Evolutionary conservation across 1,140 invertebrate genomes (phyloP).

Genomic region (Apis dorsata): DNA sequence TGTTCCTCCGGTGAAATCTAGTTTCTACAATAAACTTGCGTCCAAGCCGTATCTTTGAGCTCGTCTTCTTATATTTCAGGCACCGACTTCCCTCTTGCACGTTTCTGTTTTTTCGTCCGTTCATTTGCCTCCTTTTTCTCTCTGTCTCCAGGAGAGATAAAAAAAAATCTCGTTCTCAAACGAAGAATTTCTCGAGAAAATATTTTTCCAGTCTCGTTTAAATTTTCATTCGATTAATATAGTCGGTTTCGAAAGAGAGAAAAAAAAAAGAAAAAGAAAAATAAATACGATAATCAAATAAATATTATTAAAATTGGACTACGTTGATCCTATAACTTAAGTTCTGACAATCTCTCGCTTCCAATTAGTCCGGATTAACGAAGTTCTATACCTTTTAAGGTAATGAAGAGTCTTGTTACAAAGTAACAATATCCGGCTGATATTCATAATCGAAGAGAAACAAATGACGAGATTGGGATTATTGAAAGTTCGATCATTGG

Average conservation of each 20-base stretch:
- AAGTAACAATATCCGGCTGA: conserved; percentile 2
- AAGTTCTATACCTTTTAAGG: conserved; percentile 16
- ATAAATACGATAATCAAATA: neutral
- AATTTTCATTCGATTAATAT: neutral
- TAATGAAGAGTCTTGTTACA: conserved; percentile 37
- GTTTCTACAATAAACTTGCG: conserved; percentile 47
- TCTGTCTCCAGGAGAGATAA: neutral
- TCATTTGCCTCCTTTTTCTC: conserved; percentile 10
- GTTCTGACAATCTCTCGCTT: conserved; percentile 11
- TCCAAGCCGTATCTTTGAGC: conserved; percentile 1
- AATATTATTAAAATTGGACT: neutral
- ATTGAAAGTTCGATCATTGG: neutral
- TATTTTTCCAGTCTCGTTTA: neutral
- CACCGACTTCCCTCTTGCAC: neutral
- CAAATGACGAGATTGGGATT: conserved; percentile 11
- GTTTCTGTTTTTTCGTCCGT: neutral
- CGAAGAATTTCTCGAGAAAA: neutral
- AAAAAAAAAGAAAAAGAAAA: neutral
- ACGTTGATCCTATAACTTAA: neutral
- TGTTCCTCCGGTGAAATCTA: conserved; percentile 37
- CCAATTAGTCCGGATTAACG: conserved; percentile 35
- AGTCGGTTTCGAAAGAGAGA: no score
- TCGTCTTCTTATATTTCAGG: conserved; percentile 19
- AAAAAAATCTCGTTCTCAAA: neutral
- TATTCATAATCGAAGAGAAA: conserved; percentile 31